Conservation (phyloP, 64 coral and sea anemone genomes). For the Montipora cactus region DNA sequence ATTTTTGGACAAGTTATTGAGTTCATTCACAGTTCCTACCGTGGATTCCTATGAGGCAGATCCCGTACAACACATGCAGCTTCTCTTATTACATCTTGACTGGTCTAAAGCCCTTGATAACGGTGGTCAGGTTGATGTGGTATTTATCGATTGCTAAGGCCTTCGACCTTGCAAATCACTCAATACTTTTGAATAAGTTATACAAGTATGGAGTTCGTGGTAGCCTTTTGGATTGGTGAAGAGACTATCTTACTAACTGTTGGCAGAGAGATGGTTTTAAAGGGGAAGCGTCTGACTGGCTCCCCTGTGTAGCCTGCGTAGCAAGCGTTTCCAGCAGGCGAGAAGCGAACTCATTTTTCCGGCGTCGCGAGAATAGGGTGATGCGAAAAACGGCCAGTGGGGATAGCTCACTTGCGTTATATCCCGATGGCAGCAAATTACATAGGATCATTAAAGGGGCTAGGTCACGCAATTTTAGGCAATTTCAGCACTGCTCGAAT, state of each 20-base stretch:
- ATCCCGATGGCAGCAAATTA: too few species aligned
- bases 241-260: not conserved
- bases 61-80: conserved; percentile 8
- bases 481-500: too few species aligned
- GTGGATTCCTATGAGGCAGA: conserved; percentile 18
- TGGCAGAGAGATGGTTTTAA: not conserved
- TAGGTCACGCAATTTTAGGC: too few species aligned
- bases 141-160: conserved; percentile 45
- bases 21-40: not conserved
- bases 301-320: not conserved
- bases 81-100: conserved; percentile 1
- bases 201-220: conserved; percentile 52
- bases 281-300: not conserved
- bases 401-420: conserved; percentile 11
- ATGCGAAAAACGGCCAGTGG: not conserved
- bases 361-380: too few species aligned
- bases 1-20: conserved; percentile 39
- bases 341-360: not conserved
- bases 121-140: conserved; percentile 58
- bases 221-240: conserved; percentile 50
- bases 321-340: not conserved
- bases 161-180: conserved; percentile 25
- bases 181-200: conserved; percentile 14
- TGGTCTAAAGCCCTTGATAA: conserved; percentile 39
- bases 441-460: too few species aligned